Base-by-base conservation (phyloP, 2,888 invertebrate genomes). In the Xanthostigma xanthostigma region DNA sequence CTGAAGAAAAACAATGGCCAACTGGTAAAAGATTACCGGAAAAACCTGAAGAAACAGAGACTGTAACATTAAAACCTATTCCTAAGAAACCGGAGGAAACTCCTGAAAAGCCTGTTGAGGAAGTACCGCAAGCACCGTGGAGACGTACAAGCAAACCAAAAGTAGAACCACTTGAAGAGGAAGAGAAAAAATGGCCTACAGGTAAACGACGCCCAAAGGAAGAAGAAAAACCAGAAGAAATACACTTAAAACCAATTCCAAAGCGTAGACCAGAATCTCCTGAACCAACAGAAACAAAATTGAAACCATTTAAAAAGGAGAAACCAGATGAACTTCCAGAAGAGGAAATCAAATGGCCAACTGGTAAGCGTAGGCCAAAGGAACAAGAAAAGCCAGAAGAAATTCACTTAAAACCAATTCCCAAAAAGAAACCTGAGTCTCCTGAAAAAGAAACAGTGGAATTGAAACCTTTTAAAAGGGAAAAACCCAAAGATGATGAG, bases 231-330 rank as follows among this genome's bases (percentile, higher is more conserved):
- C 59, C 69, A 36, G 72, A 74, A 52, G 64, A 67, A 42, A 68
- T 73, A 44, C 63, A 60, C 42, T 62, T 64, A 17, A 70, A 62
- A 71, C 75, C 72, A 59, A 72, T 71, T 5, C 74, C 71, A 58
- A 55, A 72, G 43, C 46, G 50, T 10, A 71, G 75, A 63, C 66
- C 63, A 64, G 36, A 64, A 62, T 55, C 62, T 61, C 36, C 59
- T 65, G 64, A 67, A 34, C 64, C 68, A 51, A 72, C 75, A 57
- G 73, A 74, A 40, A 69, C 68, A 12, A 65, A 72, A 0, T 61
- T 70, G 42, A 61, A 74, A 54, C 57, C 54, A n/a, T 51, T 54
- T 36, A 59, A 69, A 59, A 68, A 65, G 58, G 48, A 62, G 56
- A 47, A 65, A 59, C 38, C 66, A 58, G 27, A 27, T 27, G 40